Evolutionary conservation across 1,140 invertebrate species (phyloP), one percentile per base, ranked within the genome.

Genomic region (Venustaconcha ellipsiformis): DNA sequence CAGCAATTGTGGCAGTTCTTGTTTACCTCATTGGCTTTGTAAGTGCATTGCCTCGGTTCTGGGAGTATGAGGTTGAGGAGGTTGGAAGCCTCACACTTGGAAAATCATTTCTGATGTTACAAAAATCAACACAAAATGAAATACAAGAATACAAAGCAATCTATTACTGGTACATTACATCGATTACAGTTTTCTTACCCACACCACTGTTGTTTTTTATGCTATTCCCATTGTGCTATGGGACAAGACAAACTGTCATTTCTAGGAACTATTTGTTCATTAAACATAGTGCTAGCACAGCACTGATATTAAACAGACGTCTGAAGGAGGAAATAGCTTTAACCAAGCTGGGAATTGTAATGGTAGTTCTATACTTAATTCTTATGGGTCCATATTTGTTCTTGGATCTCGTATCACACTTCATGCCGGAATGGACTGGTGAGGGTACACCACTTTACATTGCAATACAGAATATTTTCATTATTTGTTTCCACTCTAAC

Each of bases 111-210:
- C 72, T 81, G 20, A 67, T 84, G 4, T 72, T 84, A 15, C 69
- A 80, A 26, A 83, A 83, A 67, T 84, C 84, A 12, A 60, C 70
- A 14, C 78, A 81, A n/a, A 80, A 79, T 15, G 78, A 79, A 13
- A 83, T 84, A 58, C 78, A 82, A 15, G 83, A 84, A 74, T 88
- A 86, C 76, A 82, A 83, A 60, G 80, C 80, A 4, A 84, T 87
- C 67, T 88, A 88, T 72, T 88, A 87, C 78, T 89, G 88, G 88
- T 89, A 89, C 70, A 79, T 85, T 2, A 84, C 83, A 26, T 82
- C 80, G 14, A 82, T 89, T 18, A 86, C 84, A n/a, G 72, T 87
- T 14, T 84, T 88, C 65, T 78, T 88, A 56, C 86, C 88, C 20
- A 82, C 79, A 56, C 70, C 83, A 58, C 80, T 88, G 60, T 82